Conservation (phyloP, 2,113 vertebrate species). For the Galemys pyrenaicus region DNA sequence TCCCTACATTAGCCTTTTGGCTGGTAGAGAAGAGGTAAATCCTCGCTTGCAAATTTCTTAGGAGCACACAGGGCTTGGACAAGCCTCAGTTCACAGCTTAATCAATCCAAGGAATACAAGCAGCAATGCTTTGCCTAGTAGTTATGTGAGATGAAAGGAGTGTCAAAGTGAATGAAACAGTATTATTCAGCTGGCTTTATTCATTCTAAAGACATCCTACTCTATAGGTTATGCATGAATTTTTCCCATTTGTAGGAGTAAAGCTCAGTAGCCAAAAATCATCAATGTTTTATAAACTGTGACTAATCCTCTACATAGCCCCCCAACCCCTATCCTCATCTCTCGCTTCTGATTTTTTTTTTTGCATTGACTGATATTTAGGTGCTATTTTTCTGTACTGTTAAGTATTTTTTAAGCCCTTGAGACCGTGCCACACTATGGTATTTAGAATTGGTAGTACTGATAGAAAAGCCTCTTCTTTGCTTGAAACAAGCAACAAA, state of each 20-base stretch:
- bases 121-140: background rate
- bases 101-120: background rate
- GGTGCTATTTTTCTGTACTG: background rate
- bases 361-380: slow-evolving; percentile 47
- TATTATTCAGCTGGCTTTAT: background rate
- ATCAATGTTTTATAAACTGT: slow-evolving; percentile 64
- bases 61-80: background rate
- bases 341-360: background rate
- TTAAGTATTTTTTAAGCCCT: slow-evolving; percentile 28
- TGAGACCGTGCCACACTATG: background rate
- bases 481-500: slow-evolving; percentile 51
- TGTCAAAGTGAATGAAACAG: slow-evolving; percentile 20
- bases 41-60: slow-evolving; percentile 18
- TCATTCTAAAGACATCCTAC: slow-evolving; percentile 33
- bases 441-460: background rate
- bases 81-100: background rate
- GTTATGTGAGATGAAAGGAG: slow-evolving; percentile 25
- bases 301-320: background rate
- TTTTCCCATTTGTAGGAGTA: slow-evolving; percentile 56
- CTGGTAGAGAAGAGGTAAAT: background rate
- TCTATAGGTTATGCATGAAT: slow-evolving; percentile 35
- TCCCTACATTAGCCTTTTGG: background rate
- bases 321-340: background rate
- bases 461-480: background rate
- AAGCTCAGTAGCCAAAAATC: slow-evolving; percentile 62